Conservation (phyloP, 2,113 vertebrate species). For the Amia ocellicauda region DNA sequence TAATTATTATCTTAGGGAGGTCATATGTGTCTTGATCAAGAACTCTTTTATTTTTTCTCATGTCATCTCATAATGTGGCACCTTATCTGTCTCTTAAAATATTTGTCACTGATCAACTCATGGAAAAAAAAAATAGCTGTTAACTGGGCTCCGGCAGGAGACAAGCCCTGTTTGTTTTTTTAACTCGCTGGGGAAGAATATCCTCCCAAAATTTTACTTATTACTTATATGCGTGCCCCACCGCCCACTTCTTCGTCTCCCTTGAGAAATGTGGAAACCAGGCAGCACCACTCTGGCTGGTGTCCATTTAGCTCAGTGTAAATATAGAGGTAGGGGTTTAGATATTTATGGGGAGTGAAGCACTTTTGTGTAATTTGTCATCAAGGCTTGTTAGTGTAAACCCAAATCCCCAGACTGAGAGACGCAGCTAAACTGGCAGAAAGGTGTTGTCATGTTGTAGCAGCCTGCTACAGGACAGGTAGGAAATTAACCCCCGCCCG, state of each 20-base stretch:
- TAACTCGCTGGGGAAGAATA: too few species aligned
- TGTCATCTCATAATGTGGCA: too few species aligned
- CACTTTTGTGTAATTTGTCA: conserved; percentile 3
- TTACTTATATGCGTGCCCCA: too few species aligned
- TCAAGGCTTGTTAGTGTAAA: neutral
- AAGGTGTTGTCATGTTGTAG: too few species aligned
- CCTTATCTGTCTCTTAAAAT: too few species aligned
- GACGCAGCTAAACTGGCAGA: neutral
- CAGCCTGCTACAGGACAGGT: neutral
- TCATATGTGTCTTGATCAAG: neutral
- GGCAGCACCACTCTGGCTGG: neutral
- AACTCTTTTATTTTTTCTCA: neutral
- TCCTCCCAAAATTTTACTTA: too few species aligned
- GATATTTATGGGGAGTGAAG: neutral
- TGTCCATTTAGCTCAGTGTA: neutral
- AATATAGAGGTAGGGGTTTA: conserved; percentile 5
- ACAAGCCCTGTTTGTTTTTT: too few species aligned
- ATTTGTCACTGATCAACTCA: too few species aligned
- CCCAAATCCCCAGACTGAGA: neutral
- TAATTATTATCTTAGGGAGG: neutral
- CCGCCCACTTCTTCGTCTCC: neutral
- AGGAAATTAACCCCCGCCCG: too few species aligned
- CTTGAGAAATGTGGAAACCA: neutral
- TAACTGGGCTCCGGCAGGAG: too few species aligned
- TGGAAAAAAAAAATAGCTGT: too few species aligned